Base-by-base conservation (phyloP, 2,113 vertebrate genomes). In the Passer domesticus region DNA sequence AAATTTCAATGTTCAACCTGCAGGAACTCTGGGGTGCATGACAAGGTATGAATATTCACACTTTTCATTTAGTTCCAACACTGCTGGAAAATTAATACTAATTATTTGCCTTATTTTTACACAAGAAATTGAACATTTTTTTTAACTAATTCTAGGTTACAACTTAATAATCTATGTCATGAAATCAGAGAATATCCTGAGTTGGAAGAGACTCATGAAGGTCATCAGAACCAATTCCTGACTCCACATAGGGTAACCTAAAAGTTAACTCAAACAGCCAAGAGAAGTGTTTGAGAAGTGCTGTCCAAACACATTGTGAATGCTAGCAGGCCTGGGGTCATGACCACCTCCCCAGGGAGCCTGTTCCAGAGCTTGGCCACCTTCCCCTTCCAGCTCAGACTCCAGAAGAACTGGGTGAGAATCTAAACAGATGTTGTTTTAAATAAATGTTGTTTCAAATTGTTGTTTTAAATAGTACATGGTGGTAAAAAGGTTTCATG, bases 231-330 rank as follows among this genome's bases (percentile, higher is more conserved):
- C 63, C 58, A 86, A 73, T 7, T 56, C 49, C 41, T 66, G 12
- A 50, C 35, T 72, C 44, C 2, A 5, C 27, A 43, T 0, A 64
- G 25, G 44, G 27, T 27, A 81, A 69, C 5, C 69, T 66, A 17
- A 6, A 89, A 81, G 17, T 64, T 56, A 76, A 82, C 52, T 27
- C 37, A 76, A 1, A 19, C 10, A 43, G 31, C 21, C 22, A 77
- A 6, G 10, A 59, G 7, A 15, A 69, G 37, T 0, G 0, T 15
- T 53, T 37, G 25, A 62, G 23, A n/a, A 53, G 35, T 0, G 0
- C 5, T 52, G 53, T 18, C 21, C 44, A 79, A 86, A 68, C 0
- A 6, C 13, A 39, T 55, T 23, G 5, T 33, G 49, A 68, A 63
- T 23, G 31, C 14, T 23, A 6, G 27, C 13, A 58, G 52, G 70